Evolutionary conservation across 2,888 invertebrate genomes (phyloP), one percentile per base, ranked within the genome.

Genomic region (Baronia brevicornis): DNA sequence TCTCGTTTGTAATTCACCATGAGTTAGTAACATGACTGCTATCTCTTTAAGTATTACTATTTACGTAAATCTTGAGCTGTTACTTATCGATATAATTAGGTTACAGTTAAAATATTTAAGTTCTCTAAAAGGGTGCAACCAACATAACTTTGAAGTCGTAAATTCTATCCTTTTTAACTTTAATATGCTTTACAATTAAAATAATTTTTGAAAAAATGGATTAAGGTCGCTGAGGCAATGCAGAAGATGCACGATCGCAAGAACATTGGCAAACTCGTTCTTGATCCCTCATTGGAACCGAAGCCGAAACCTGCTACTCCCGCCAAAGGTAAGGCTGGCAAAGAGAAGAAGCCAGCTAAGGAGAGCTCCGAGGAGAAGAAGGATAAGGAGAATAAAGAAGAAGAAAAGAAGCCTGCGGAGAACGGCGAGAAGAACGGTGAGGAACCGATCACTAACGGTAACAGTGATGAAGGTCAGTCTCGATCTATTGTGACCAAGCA

Each of bases 161-260:
- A n/a, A n/a, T n/a, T n/a, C n/a, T n/a, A n/a, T n/a, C 4, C 7
- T 7, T 23, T 12, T 10, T 6, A 7, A 5, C 8, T 24, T 30
- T 12, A 1, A 12, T 2, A 4, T n/a, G 11, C 5, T 23, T 22
- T 4, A 11, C 6, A n/a, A 12, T 10, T 5, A 4, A 14, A 2
- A 11, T 5, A 2, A 7, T 20, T 22, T 30, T 22, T 24, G n/a
- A 9, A 9, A 5, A 7, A 5, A 25, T 13, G 2, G 15, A 10
- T 10, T 2, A 54, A 93, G 92, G 91, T 94, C 7, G 89, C 90
- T 12, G 94, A 95, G 58, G 95, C 94, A 3, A 95, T 96, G 95
- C 94, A 94, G 73, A 94, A 93, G 74, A 92, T 96, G 90, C 95
- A 95, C 74, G 95, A 95, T 60, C 90, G 94, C 58, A 94, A 94